Evolutionary conservation across 2,888 invertebrate species (phyloP).

Genomic region (Drosophila neonasuta): DNA sequence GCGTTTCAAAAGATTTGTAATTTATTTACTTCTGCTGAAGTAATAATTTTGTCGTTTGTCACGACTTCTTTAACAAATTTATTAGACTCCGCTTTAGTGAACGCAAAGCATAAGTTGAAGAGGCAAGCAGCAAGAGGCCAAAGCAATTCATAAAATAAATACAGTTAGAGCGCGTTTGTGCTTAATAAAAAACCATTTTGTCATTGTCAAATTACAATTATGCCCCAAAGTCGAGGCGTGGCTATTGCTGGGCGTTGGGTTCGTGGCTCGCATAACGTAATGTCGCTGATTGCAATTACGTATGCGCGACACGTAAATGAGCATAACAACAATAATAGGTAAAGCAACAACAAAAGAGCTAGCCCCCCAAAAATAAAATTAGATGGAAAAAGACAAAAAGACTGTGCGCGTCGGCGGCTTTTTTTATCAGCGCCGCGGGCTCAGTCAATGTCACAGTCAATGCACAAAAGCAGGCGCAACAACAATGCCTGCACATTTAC

Average conservation of each 20-base stretch:
- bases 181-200: conserved; percentile 63
- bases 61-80: too few species aligned
- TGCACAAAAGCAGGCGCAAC: conserved; percentile 60
- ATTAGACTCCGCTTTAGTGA: neutral
- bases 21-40: too few species aligned
- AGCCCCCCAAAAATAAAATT: neutral
- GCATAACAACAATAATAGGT: conserved; percentile 52
- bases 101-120: neutral
- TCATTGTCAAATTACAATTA: conserved; percentile 64
- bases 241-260: conserved; percentile 1
- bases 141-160: conserved; percentile 37
- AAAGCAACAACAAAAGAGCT: conserved; percentile 7
- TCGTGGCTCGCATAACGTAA: conserved; percentile 55
- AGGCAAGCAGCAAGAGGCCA: conserved; percentile 4
- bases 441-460: conserved; percentile 76
- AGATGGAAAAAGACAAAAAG: conserved; percentile 4
- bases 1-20: too few species aligned
- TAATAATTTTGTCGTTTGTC: too few species aligned
- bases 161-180: conserved; percentile 40
- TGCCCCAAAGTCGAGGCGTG: neutral
- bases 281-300: conserved; percentile 57
- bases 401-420: conserved; percentile 29
- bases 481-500: conserved; percentile 57
- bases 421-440: conserved; percentile 39
- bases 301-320: conserved; percentile 71